Evolutionary conservation across 2,113 vertebrate genomes (phyloP), one percentile per base, ranked within the genome.

Genomic region (Clarias macrocephalus): DNA sequence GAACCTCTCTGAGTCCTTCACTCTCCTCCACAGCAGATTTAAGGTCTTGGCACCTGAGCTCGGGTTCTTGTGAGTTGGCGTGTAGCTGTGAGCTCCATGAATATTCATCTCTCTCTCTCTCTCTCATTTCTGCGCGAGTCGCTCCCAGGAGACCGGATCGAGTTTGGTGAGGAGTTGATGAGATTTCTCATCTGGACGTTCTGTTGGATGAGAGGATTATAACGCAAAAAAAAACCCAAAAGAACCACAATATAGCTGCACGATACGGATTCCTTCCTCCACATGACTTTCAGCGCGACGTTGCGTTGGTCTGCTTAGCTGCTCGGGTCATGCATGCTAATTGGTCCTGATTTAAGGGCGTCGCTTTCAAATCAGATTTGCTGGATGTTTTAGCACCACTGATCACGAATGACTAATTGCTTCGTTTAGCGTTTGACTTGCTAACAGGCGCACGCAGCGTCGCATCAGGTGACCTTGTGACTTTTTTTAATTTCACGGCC

Each of bases 401-500:
- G 76, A 80, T 70, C 37, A 56, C 28, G 48, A 48, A 30, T 15
- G 63, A 21, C 16, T 86, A n/a, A 57, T 70, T 80, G 63, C 76
- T 81, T 81, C 23, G 30, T 80, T 23, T 72, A 48, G 77, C 63
- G 54, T 86, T 81, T 42, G 52, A 68, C 52, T 86, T 81, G 30
- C 15, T 66, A 70, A 59, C 52, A 80, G 21, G 19, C 28, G 25
- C 56, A 28, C 1, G 11, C 77, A 70, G 30, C 25, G 23, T 57
- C 23, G 19, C 25, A 65, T 13, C 48, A 37, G 19, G 59, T 33
- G 48, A 81, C 63, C 52, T 80, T 80, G 76, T 81, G 63, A 86
- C 56, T 86, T 86, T 60, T 48, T 86, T 86, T 70, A 28, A 86
- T 81, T 70, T 72, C 65, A 60, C 42, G 18, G 28, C 30, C 77